Evolutionary conservation across 2,113 vertebrate species (phyloP), one percentile per base, ranked within the genome.

Genomic region (Hemichromis elongatus): DNA sequence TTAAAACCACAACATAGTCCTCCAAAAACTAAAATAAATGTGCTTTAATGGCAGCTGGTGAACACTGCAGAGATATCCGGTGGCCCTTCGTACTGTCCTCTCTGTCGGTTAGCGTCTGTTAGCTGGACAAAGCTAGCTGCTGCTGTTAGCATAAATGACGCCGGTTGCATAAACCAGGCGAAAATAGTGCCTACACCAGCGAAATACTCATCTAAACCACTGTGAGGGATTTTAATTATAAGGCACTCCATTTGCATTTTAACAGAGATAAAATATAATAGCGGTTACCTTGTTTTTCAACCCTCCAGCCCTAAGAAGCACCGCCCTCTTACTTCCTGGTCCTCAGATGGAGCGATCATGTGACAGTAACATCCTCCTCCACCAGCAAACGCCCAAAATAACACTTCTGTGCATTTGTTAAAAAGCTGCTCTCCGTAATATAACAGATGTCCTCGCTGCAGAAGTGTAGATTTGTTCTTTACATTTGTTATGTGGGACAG

Each of bases 321-420:
- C 88, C 87, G 78, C 89, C 92, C 82, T 82, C 83, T 59, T 33
- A n/a, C 88, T 94, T 94, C 94, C 94, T 66, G 88, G 63, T 88
- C 84, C 4, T 11, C 37, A 24, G 75, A 18, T 21, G 19, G 9
- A 53, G n/a, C 2, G 5, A 85, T 94, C 94, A 95, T 5, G 87
- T 94, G n/a, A 66, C 66, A 24, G 8, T 4, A 19, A 24, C 18
- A 26, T 56, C 53, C 4, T 40, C 68, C 24, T 8, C 42, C 70
- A 30, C 26, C 0, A 47, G 9, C 24, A 19, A 18, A 12, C 42
- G 5, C 24, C 47, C 9, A 47, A 47, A 73, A 28, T 73, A 73
- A 47, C 6, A 11, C 9, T 73, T n/a, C 1, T 63, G 19, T 63
- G 33, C 6, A n/a, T 8, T 37, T 37, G 1, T 7, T 63, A n/a